Evolutionary conservation across 2,113 vertebrate species (phyloP), one percentile per base, ranked within the genome.

Genomic region (Herpetotheres cachinnans): DNA sequence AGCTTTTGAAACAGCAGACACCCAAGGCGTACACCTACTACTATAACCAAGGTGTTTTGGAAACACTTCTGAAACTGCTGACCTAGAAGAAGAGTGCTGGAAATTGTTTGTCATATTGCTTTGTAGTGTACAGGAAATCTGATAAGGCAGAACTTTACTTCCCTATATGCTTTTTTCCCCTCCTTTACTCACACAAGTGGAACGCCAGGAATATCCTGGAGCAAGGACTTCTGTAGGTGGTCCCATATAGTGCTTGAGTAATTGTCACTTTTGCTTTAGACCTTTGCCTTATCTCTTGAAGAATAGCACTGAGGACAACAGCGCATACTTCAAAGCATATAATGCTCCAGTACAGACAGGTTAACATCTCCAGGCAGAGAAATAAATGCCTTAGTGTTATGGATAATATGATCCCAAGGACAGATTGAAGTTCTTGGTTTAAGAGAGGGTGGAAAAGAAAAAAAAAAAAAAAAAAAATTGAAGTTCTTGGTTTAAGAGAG

Each of bases 21-120:
- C 10, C 4, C 36, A 81, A 34, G 27, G 26, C 44, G 13, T 50
- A 62, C n/a, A 86, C 54, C 62, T 66, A 24, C 49, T 50, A 16
- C 46, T 83, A n/a, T 21, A 88, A 83, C 65, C 42, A 66, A 84
- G 36, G 73, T 63, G 54, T 30, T 85, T 92, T 63, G 73, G 77
- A 90, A 94, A 87, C 47, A 20, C 59, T 95, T 91, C 24, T 36
- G 56, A 90, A 95, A 74, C 2, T 78, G 82, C 81, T 95, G 91
- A 92, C 40, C 40, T 84, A 73, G 56, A 62, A 82, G 42, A 49
- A n/a, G 13, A 84, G 34, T 14, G 32, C 56, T 92, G 67, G 73
- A 92, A 97, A 44, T 59, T 54, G 50, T 88, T 78, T 85, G 38
- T 89, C 87, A 91, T 58, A 8, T 40, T 17, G 4, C 80, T 95